A percentile compares a stretch with the other conserved stretches of the same genome.
Conservation (phyloP, 1,140 invertebrate genomes). For the Centruroides sculpturatus region DNA sequence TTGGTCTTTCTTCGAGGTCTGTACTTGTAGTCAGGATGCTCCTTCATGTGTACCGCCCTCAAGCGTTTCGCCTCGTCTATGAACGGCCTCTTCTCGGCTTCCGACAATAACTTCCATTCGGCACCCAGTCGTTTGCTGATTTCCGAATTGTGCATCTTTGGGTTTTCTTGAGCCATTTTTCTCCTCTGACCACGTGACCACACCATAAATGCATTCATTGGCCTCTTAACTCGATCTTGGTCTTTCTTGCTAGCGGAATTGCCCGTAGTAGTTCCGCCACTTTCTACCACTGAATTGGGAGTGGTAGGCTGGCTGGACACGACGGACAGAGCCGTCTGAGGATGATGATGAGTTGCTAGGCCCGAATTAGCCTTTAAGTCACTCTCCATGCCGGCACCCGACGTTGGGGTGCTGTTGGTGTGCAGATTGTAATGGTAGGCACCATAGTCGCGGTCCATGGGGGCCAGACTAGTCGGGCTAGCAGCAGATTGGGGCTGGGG, state of each 20-base stretch:
- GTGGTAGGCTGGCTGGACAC: constrained; percentile 10
- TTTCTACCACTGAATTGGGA: neutral
- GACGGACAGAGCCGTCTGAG: constrained; percentile 1
- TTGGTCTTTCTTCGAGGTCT: constrained; percentile 63
- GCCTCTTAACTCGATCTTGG: constrained; percentile 80
- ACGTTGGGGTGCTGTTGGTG: neutral
- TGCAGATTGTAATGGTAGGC: constrained; percentile 14
- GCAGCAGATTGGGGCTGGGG: neutral
- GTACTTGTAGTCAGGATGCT: constrained; percentile 99
- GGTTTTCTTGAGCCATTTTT: constrained; percentile 99
- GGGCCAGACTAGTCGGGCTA: constrained; percentile 1
- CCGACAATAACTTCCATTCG: constrained; percentile 94
- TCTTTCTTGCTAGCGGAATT: constrained; percentile 19
- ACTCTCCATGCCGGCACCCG: neutral
- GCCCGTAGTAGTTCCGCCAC: neutral
- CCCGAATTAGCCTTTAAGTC: neutral
- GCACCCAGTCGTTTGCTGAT: constrained; percentile 94
- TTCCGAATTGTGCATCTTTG: constrained; percentile 99
- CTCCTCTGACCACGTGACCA: constrained; percentile 93
- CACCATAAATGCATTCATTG: constrained; percentile 99
- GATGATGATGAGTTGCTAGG: constrained; percentile 1
- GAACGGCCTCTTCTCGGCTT: constrained; percentile 92
- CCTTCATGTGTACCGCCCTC: constrained; percentile 98
- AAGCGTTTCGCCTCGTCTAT: constrained; percentile 98
- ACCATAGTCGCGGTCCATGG: constrained; percentile 17